A percentile compares a stretch with the other conserved stretches of the same genome.
These are phyloP conservation scores for Amphiprion clarkii DNA, from an alignment of 2,797 vertebrate species.

Conservation along the genomic window DNA sequence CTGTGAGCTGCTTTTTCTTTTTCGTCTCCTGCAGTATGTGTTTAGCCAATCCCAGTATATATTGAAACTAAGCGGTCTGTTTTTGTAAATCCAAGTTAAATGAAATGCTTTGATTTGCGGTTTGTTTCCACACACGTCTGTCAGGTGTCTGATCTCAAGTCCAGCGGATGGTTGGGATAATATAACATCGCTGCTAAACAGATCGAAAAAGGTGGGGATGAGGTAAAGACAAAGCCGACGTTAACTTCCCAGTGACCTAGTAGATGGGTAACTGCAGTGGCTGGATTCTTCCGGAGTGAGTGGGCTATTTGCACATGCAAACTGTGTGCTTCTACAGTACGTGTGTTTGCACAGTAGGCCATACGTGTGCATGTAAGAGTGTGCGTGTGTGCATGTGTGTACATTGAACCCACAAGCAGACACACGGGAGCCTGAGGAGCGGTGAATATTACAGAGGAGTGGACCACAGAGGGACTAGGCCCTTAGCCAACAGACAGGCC, in stretches of 20 bases:
- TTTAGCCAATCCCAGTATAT: background rate
- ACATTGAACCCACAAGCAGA: constrained; percentile 78
- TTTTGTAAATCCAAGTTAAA: constrained; percentile 7
- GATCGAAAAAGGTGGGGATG: constrained; percentile 9
- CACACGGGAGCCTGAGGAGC: constrained; percentile 83
- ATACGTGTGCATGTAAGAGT: constrained; percentile 29
- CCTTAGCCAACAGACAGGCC: constrained; percentile 79
- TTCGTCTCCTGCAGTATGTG: background rate
- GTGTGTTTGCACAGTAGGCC: constrained; percentile 42
- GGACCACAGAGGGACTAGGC: constrained; percentile 82
- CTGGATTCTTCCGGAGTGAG: constrained; percentile 45
- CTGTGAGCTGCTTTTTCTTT: background rate
- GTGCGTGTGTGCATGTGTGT: constrained; percentile 61
- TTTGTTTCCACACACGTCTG: constrained; percentile 18
- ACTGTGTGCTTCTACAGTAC: constrained; percentile 41
- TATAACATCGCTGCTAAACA: background rate
- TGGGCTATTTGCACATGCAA: constrained; percentile 43
- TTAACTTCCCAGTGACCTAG: constrained; percentile 49
- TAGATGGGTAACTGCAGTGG: constrained; percentile 62
- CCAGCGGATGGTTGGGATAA: constrained; percentile 47
- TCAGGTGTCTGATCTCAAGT: constrained; percentile 18
- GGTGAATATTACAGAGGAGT: constrained; percentile 83
- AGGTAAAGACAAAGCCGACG: constrained; percentile 38
- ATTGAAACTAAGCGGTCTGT: background rate
- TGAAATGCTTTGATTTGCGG: constrained; percentile 1